These are phyloP conservation scores for Chelonus formosanus DNA, from an alignment of 2,888 invertebrate genomes.

Conservation along the genomic window DNA sequence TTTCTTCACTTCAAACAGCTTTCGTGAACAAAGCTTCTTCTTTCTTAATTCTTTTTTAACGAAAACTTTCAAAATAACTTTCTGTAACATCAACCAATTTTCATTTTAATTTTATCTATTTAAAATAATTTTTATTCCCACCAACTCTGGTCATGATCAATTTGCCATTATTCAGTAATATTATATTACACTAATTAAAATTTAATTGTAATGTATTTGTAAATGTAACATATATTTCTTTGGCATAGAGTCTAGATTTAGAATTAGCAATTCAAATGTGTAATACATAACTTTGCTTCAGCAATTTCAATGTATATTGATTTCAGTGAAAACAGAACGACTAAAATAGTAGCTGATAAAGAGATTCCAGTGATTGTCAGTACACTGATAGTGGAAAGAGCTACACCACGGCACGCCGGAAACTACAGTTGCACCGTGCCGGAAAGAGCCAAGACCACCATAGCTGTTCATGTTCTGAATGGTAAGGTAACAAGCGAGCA, in stretches of 20 bases:
- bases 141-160: too few relatives aligned
- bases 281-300: background rate
- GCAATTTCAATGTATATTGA: constrained; percentile 7
- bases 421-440: constrained; percentile 71
- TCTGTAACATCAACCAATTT: too few relatives aligned
- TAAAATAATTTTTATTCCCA: too few relatives aligned
- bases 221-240: background rate
- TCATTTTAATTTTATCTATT: too few relatives aligned
- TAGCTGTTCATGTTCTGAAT: constrained; percentile 72
- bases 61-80: too few relatives aligned
- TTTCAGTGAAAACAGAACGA: constrained; percentile 66
- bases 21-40: constrained; percentile 11
- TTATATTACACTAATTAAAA: too few relatives aligned
- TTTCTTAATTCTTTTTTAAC: too few relatives aligned
- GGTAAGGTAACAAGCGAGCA: constrained; percentile 61
- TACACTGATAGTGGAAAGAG: constrained; percentile 68
- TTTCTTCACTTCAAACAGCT: background rate
- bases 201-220: background rate
- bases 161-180: too few relatives aligned
- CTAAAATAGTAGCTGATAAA: constrained; percentile 56
- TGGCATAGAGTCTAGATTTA: too few relatives aligned
- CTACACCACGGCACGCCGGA: constrained; percentile 70
- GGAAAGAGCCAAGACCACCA: constrained; percentile 68
- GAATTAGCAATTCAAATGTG: too few relatives aligned
- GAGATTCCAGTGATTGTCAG: constrained; percentile 65